These are phyloP conservation scores for Platyscapa corneri DNA, from an alignment of 1,140 invertebrate genomes.

Conservation along the genomic window DNA sequence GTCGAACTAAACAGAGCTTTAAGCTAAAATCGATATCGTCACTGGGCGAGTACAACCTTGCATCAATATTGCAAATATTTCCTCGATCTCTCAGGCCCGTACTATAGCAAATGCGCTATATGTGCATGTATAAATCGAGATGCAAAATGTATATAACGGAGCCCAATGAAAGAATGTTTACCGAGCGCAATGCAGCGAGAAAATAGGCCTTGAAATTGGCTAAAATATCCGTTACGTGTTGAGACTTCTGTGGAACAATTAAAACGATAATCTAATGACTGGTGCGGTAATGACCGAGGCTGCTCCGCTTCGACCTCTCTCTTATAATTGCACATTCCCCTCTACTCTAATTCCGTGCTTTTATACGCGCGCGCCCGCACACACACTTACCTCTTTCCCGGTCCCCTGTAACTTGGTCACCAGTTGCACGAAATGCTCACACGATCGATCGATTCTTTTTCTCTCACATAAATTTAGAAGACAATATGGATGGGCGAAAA, in stretches of 20 bases:
- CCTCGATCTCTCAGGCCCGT: too few relatives aligned
- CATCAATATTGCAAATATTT: too few relatives aligned
- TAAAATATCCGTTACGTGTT: neutral
- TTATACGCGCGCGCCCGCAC: too few relatives aligned
- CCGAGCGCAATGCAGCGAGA: neutral
- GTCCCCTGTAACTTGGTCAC: neutral
- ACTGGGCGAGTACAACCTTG: too few relatives aligned
- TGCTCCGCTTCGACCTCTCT: neutral
- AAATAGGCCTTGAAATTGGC: neutral
- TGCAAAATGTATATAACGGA: neutral
- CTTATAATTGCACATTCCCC: neutral
- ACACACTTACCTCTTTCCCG: too few relatives aligned
- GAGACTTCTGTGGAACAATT: slow-evolving; percentile 31
- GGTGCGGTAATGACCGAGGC: slow-evolving; percentile 6
- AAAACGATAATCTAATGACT: slow-evolving; percentile 31
- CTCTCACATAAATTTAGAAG: neutral
- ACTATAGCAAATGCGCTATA: too few relatives aligned
- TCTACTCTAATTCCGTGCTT: neutral
- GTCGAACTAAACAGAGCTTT: too few relatives aligned
- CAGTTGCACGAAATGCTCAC: neutral
- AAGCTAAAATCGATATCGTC: too few relatives aligned
- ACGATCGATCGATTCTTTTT: too few relatives aligned
- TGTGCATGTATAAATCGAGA: too few relatives aligned
- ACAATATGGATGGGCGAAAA: neutral
- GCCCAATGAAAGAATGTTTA: neutral